Evolutionary conservation across 1,140 invertebrate species (phyloP), one percentile per base, ranked within the genome.

Genomic region (Helicoverpa zea): DNA sequence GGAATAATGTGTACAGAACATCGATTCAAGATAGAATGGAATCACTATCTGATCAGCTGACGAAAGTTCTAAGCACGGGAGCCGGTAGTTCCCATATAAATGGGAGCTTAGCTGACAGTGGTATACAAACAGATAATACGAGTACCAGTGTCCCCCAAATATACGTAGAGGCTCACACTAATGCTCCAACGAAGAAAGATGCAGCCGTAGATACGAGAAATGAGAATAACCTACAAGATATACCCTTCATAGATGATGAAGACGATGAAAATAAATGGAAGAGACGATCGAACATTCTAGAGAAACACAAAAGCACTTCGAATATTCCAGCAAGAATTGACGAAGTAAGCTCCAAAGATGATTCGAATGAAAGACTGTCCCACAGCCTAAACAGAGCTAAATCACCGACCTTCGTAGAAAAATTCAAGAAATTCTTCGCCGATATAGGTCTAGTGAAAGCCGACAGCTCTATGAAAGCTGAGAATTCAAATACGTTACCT

Each of bases 211-310:
- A 94, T 64, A 94, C 93, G 0, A 87, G 93, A 83, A 94, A 94
- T 73, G 92, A 94, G 14, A 91, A 94, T 23, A 94, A 94, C 51
- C 84, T 93, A 4, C 93, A 94, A 85, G 93, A 94, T 12, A 94
- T 94, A 88, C 93, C 93, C 0, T 94, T 94, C 63, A 95, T 95
- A 74, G 93, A 94, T 58, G 93, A 95, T 23, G 93, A 95, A 0
- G 93, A 95, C 3, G 89, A 93, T 3, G 88, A 92, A 0, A 82
- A 13, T 3, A 77, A 84, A 13, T 91, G 86, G 83, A 90, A 86
- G 58, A 73, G 89, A 79, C 81, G 89, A 59, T 83, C 83, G 23
- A 89, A 87, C 13, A 79, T 90, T 79, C 80, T 92, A 72, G 91
- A 92, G 35, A 94, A 93, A 84, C 92, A 94, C 54, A 93, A 93